Evolutionary conservation across 2,113 vertebrate species (phyloP), one percentile per base, ranked within the genome.

Genomic region (Dryoscopus gambensis): DNA sequence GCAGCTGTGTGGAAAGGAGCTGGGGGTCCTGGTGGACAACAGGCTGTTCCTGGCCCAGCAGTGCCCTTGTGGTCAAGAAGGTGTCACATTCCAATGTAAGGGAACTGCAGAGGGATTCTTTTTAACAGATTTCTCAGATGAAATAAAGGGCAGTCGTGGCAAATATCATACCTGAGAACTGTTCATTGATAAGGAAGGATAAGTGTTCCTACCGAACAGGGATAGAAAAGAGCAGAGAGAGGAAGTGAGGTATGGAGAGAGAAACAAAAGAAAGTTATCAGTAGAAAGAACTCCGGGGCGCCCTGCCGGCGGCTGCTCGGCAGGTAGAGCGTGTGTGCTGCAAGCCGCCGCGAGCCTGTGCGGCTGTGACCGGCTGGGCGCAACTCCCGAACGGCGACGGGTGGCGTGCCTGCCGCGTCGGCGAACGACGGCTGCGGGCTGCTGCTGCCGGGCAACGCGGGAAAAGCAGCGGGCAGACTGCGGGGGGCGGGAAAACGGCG

Each of bases 391-490:
- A 7, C 6, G 13, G 31, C 6, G 2, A 20, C 6, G 4, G 70
- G 52, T 12, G 4, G 30, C 5, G 6, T 19, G 16, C 25, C 5
- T n/a, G 16, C 30, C 4, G 3, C 23, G 9, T 42, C 4, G 7
- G 30, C 10, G 1, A 21, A 3, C 10, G 3, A 21, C 3, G 31
- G 52, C 31, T n/a, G 39, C 4, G 17, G 39, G 39, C 23, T 11
- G 30, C 31, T 27, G 69, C 30, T 71, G 68, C 30, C 33, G 17
- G 13, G 24, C 31, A 27, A 35, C 13, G 7, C 5, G 14, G 6
- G 23, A 28, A n/a, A 16, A 56, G 24, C 31, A n/a, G 70, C 18
- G 19, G 24, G 23, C 31, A 44, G 31, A 24, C 31, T 8, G 39
- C 19, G 6, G n/a, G 10, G 13, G 4, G 70, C 4, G 3, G 71